These are phyloP conservation scores for Antrozous pallidus DNA, from an alignment of 2,797 vertebrate species.

Conservation along the genomic window DNA sequence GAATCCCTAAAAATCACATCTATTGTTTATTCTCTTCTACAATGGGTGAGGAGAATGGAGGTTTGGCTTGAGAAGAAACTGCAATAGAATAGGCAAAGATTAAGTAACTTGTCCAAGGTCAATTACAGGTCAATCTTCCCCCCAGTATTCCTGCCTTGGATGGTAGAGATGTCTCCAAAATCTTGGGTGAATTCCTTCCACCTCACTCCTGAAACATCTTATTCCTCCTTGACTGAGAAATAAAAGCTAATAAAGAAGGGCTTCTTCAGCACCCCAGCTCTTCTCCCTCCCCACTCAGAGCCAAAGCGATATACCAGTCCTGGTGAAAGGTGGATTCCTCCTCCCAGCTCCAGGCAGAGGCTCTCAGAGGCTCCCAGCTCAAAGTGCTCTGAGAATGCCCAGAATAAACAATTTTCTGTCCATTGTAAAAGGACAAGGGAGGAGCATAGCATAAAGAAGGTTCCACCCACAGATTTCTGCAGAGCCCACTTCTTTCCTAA, in stretches of 20 bases:
- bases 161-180: background rate
- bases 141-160: background rate
- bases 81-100: background rate
- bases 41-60: background rate
- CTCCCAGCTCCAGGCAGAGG: background rate
- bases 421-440: background rate
- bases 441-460: background rate
- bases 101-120: background rate
- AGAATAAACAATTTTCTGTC: background rate
- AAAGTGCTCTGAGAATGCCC: background rate
- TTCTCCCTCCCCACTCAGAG: background rate
- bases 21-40: background rate
- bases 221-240: background rate
- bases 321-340: background rate
- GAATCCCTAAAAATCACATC: background rate
- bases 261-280: background rate
- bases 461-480: background rate
- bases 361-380: background rate
- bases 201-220: background rate
- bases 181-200: background rate
- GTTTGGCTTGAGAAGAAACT: conserved; percentile 1
- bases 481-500: background rate
- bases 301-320: background rate
- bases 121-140: background rate
- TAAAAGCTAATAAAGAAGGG: background rate